Evolutionary conservation across 2,888 invertebrate species (phyloP), one percentile per base, ranked within the genome.

Genomic region (Melanostoma mellinum): DNA sequence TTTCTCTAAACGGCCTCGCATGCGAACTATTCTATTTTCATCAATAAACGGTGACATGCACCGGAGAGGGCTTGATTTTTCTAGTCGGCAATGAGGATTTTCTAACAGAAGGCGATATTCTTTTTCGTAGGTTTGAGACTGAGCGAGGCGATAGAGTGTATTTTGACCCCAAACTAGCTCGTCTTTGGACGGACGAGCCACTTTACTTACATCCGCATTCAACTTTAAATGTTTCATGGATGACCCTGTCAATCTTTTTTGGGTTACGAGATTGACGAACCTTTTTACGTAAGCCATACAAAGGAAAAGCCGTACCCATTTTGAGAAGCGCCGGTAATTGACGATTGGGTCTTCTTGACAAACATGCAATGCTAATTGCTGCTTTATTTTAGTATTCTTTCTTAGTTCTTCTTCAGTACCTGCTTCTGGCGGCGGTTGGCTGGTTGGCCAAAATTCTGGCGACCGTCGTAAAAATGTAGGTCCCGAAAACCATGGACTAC

Each of bases 41-140:
- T 85, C 80, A 4, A 85, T 30, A 48, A 75, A 75, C 10, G 85
- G 81, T 36, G 77, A 85, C n/a, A n/a, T n/a, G n/a, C n/a, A n/a
- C 32, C 56, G 44, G 20, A 68, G 68, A 20, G 40, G 44, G 35
- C 68, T 68, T 44, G 36, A 4, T 10, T 68, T 68, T 20, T 52
- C 53, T 35, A 67, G 46, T 3, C 10, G 6, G 5, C 53, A 53
- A n/a, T 38, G 9, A 50, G 65, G 52, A 33, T 67, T 67, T n/a
- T 67, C 42, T 53, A 44, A 53, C 33, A 67, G 32, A 42, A 53
- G 67, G 42, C 67, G 67, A 67, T 53, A 42, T 67, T 67, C 67
- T 35, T 53, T 42, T 3, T 53, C 42, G 42, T 42, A 67, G 67
- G 53, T 8, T 68, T 55, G 55, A 44, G 55, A 40, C 36, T 68